These are phyloP conservation scores for Heliconius ismenius DNA, from an alignment of 2,888 invertebrate species.

Conservation along the genomic window DNA sequence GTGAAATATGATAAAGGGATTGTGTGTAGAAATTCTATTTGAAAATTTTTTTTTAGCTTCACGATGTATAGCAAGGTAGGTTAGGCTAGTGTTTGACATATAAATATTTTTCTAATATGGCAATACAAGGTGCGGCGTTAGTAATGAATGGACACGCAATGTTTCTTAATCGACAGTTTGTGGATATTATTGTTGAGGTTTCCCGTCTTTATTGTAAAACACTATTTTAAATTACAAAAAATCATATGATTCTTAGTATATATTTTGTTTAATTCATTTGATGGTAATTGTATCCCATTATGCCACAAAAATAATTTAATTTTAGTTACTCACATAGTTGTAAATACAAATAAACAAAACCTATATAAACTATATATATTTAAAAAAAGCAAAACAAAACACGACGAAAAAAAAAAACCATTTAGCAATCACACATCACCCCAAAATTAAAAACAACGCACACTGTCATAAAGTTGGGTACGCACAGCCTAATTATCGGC, in stretches of 20 bases:
- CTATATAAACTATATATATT: not conserved
- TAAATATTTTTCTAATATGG: not conserved
- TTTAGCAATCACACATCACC: constrained; percentile 43
- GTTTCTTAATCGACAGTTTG: not conserved
- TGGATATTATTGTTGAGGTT: not conserved
- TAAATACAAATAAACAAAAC: not conserved
- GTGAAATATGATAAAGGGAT: not conserved
- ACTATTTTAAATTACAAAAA: not conserved
- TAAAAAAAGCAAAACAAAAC: constrained; percentile 2
- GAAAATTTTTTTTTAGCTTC: not conserved
- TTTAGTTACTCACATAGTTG: too few relatives aligned
- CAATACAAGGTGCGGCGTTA: not conserved
- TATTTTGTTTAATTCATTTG: too few relatives aligned
- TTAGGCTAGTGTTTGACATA: not conserved
- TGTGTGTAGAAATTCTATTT: not conserved
- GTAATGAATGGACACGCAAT: not conserved
- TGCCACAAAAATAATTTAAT: too few relatives aligned
- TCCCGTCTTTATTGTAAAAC: not conserved
- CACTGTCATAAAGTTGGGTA: constrained; percentile 60
- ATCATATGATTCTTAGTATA: not conserved
- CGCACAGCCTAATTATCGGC: constrained; percentile 78
- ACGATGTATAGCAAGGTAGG: not conserved
- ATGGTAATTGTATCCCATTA: too few relatives aligned
- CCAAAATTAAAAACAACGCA: constrained; percentile 76
- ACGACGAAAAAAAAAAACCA: constrained; percentile 24